Evolutionary conservation across 30 jellyfish, hydroid and myxozoan genomes (phyloP).

Genomic region (Hydractinia symbiolongicarpus): DNA sequence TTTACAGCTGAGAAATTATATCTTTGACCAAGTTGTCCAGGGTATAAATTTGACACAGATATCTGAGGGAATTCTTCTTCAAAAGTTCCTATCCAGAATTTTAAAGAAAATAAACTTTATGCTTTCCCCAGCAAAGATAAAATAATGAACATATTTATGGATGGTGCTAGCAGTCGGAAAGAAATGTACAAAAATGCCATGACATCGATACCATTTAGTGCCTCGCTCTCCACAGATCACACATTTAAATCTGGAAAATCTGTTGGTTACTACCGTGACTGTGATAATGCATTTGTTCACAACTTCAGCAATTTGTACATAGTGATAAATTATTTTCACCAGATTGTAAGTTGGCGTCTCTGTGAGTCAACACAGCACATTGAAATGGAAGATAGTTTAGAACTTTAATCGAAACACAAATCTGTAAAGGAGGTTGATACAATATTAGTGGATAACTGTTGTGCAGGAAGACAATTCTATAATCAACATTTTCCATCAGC

Average conservation of each 20-base stretch:
- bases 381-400: background rate
- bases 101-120: background rate
- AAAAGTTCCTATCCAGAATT: background rate
- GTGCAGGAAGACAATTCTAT: background rate
- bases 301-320: background rate
- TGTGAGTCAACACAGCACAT: slow-evolving; percentile 7
- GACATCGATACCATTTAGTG: background rate
- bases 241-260: slow-evolving; percentile 20
- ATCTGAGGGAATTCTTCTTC: slow-evolving; percentile 16
- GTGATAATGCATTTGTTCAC: slow-evolving; percentile 13
- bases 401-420: background rate
- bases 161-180: slow-evolving; percentile 6
- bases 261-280: slow-evolving; percentile 18
- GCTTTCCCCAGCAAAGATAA: slow-evolving; percentile 16
- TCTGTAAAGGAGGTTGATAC: background rate
- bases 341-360: slow-evolving; percentile 19
- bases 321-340: background rate
- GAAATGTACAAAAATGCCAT: slow-evolving; percentile 3
- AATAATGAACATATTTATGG: slow-evolving; percentile 20
- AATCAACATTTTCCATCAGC: background rate
- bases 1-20: background rate
- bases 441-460: background rate
- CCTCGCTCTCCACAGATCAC: slow-evolving; percentile 22
- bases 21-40: slow-evolving; percentile 15
- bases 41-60: slow-evolving; percentile 23